phyloP scores from a whole-genome alignment of 2,113 vertebrate genomes.

The Channa argus region DNA sequence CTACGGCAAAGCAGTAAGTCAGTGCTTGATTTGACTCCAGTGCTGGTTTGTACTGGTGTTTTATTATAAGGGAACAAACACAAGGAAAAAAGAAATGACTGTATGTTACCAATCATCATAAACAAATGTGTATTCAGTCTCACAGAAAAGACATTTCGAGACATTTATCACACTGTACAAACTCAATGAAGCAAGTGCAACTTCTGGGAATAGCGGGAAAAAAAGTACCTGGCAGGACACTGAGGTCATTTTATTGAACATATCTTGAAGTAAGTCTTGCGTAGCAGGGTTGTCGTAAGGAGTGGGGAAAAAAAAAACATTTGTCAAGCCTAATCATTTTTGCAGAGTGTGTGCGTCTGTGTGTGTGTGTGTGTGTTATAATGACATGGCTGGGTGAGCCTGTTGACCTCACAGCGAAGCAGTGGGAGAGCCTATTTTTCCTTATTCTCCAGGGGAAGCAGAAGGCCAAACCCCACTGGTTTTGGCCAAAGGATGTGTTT shows the following conservation, averaged over 20 bases:
- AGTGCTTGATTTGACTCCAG: neutral
- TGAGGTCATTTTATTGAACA: constrained; percentile 31
- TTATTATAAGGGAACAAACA: neutral
- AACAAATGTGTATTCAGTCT: neutral
- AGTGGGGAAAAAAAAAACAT: constrained; percentile 12
- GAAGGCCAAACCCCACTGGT: constrained; percentile 71
- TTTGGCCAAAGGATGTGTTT: constrained; percentile 65
- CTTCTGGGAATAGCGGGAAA: constrained; percentile 5
- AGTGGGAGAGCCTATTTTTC: constrained; percentile 41
- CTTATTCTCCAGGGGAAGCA: constrained; percentile 63
- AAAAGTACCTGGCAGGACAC: constrained; percentile 21
- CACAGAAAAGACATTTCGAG: neutral
- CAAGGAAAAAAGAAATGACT: neutral
- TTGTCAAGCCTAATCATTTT: constrained; percentile 54
- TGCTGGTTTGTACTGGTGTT: neutral
- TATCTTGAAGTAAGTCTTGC: constrained; percentile 35
- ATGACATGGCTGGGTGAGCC: constrained; percentile 57
- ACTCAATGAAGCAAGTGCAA: constrained; percentile 22
- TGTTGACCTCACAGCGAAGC: constrained; percentile 56
- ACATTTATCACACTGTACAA: neutral
- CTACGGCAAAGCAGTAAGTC: constrained; percentile 3
- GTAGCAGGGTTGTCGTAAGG: constrained; percentile 8
- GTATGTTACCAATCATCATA: neutral
- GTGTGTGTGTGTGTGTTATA: constrained; percentile 46
- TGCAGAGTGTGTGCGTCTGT: constrained; percentile 17